Conservation (phyloP, 2,113 vertebrate genomes). For the Macquaria australasica region DNA sequence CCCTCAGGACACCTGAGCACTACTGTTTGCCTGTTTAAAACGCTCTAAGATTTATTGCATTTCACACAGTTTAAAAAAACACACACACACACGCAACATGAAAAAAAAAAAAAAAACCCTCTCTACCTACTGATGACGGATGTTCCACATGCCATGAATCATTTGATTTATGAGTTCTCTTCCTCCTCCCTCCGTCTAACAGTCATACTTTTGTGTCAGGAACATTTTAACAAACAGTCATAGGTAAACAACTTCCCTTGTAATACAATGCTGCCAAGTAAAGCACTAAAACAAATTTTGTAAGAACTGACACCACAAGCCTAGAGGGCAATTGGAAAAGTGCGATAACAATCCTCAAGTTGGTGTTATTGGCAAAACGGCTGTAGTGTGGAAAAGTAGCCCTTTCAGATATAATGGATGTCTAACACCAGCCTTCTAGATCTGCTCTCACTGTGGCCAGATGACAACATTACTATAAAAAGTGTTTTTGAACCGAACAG, state of each 20-base stretch:
- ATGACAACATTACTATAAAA: constrained; percentile 63
- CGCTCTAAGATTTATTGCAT: constrained; percentile 86
- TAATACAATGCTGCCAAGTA: constrained; percentile 74
- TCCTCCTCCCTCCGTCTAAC: constrained; percentile 73
- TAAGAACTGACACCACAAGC: constrained; percentile 64
- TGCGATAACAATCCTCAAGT: constrained; percentile 70
- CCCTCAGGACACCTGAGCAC: constrained; percentile 81
- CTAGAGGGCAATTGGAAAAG: constrained; percentile 76
- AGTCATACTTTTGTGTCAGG: constrained; percentile 76
- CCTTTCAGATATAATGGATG: constrained; percentile 72
- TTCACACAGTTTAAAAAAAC: constrained; percentile 75
- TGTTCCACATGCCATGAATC: constrained; percentile 83
- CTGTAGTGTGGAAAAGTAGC: constrained; percentile 69
- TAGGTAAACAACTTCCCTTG: constrained; percentile 81
- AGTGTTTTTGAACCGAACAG: constrained; percentile 31
- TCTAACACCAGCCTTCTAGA: constrained; percentile 58
- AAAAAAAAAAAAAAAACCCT: constrained; percentile 55
- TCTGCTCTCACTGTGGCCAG: constrained; percentile 50
- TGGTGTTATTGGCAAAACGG: constrained; percentile 68
- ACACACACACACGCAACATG: constrained; percentile 37
- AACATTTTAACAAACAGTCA: constrained; percentile 78
- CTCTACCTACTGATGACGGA: constrained; percentile 81
- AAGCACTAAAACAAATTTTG: constrained; percentile 69
- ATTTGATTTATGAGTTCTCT: constrained; percentile 78
- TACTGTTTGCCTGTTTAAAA: constrained; percentile 78